Evolutionary conservation across 2,888 invertebrate genomes (phyloP).

Genomic region (Tipula vernalis): DNA sequence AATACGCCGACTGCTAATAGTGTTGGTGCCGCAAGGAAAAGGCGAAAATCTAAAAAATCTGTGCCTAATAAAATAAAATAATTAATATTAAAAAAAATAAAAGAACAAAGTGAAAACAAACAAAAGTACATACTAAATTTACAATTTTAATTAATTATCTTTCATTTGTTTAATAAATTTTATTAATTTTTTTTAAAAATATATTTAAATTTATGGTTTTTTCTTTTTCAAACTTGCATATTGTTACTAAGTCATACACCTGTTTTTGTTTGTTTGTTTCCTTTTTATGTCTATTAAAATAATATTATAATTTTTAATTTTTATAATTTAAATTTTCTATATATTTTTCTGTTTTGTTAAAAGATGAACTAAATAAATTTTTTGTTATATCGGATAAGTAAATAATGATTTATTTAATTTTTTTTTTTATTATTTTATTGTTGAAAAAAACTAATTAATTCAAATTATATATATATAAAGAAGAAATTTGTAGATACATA

Average conservation of each 20-base stretch:
- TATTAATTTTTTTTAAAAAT: not conserved
- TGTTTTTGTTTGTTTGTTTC: not conserved
- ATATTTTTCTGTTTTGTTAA: not conserved
- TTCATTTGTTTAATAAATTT: not conserved
- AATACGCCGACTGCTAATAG: not conserved
- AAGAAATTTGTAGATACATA: not conserved
- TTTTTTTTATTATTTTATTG: not conserved
- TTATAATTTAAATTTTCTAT: not conserved
- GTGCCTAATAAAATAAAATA: conserved; percentile 19
- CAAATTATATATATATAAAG: not conserved
- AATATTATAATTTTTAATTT: not conserved
- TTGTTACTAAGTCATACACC: not conserved
- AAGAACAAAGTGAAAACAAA: not conserved
- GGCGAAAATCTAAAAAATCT: conserved; percentile 17
- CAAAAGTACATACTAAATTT: not conserved
- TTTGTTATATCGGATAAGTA: not conserved
- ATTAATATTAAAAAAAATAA: not conserved
- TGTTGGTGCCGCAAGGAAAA: conserved; percentile 14
- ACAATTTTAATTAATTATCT: not conserved
- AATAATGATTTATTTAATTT: not conserved
- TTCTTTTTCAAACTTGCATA: not conserved
- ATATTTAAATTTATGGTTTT: not conserved
- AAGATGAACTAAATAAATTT: not conserved
- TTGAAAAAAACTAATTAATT: not conserved
- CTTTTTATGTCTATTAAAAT: not conserved